phyloP scores from a whole-genome alignment of 2,888 invertebrate genomes.

The Sphaeridia pumilis region DNA sequence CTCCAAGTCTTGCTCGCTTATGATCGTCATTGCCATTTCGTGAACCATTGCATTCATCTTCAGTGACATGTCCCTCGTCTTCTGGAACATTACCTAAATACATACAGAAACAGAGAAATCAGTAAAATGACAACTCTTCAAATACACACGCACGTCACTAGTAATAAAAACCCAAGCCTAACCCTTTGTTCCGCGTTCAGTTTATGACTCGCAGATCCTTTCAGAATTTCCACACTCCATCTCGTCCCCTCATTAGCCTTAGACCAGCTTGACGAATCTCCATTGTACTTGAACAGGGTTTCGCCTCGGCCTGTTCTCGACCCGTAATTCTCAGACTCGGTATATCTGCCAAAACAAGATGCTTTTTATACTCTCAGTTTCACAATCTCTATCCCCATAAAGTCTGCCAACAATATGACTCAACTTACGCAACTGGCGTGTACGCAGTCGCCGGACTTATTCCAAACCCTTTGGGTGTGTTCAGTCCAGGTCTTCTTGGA shows the following conservation, averaged over 20 bases:
- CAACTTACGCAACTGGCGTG: conserved; percentile 38
- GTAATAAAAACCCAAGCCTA: not conserved
- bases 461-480: not conserved
- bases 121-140: not conserved
- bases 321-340: conserved; percentile 39
- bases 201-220: not conserved
- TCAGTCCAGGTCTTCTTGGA: not conserved
- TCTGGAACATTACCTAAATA: conserved; percentile 46
- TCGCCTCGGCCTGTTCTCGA: conserved; percentile 49
- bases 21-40: conserved; percentile 38
- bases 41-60: conserved; percentile 42
- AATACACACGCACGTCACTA: not conserved
- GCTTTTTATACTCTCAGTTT: not conserved
- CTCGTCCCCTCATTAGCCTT: not conserved
- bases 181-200: not conserved
- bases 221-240: conserved; percentile 3
- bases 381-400: not conserved
- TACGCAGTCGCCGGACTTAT: not conserved
- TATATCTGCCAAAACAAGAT: conserved; percentile 3
- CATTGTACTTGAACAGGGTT: conserved; percentile 42
- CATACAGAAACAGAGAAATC: not conserved
- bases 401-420: not conserved
- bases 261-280: conserved; percentile 24
- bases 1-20: conserved; percentile 38
- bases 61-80: conserved; percentile 41